Conservation (phyloP, 2,113 vertebrate genomes). For the Corythoichthys intestinalis region DNA sequence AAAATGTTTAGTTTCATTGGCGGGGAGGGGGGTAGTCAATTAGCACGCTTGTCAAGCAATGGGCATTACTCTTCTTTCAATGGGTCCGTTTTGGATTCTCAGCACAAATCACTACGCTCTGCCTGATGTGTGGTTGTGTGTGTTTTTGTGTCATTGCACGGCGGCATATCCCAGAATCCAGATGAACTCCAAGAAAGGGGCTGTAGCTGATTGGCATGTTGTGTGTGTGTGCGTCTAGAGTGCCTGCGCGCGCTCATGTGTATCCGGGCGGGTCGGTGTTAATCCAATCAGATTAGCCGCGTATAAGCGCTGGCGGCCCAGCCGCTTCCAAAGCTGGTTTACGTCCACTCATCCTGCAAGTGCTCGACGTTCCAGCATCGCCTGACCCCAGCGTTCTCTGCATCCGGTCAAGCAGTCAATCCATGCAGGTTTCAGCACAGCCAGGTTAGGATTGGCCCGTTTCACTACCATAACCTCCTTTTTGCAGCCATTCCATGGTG, state of each 20-base stretch:
- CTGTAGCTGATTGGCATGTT: constrained; percentile 29
- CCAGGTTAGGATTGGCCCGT: constrained; percentile 7
- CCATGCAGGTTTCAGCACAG: constrained; percentile 16
- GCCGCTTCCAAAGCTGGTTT: constrained; percentile 65
- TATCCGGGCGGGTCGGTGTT: constrained; percentile 64
- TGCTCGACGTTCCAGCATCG: constrained; percentile 30
- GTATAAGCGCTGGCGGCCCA: constrained; percentile 63
- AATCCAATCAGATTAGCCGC: constrained; percentile 77
- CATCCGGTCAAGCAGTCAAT: constrained; percentile 29
- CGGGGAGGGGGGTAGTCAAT: constrained; percentile 61
- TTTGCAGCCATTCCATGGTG: neutral
- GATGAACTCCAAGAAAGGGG: constrained; percentile 53
- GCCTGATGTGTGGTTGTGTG: constrained; percentile 7
- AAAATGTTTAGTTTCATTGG: constrained; percentile 64
- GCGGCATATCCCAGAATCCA: constrained; percentile 42
- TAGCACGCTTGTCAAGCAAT: constrained; percentile 61
- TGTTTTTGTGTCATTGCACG: constrained; percentile 33
- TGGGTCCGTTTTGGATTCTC: constrained; percentile 61
- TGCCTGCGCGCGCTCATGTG: constrained; percentile 20
- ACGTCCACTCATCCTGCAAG: constrained; percentile 57
- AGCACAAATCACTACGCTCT: constrained; percentile 49
- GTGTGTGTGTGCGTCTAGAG: neutral
- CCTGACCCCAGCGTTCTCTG: constrained; percentile 38
- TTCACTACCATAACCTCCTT: neutral
- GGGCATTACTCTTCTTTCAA: constrained; percentile 59